These are phyloP conservation scores for Listronotus oregonensis DNA, from an alignment of 1,140 invertebrate genomes.

Conservation along the genomic window DNA sequence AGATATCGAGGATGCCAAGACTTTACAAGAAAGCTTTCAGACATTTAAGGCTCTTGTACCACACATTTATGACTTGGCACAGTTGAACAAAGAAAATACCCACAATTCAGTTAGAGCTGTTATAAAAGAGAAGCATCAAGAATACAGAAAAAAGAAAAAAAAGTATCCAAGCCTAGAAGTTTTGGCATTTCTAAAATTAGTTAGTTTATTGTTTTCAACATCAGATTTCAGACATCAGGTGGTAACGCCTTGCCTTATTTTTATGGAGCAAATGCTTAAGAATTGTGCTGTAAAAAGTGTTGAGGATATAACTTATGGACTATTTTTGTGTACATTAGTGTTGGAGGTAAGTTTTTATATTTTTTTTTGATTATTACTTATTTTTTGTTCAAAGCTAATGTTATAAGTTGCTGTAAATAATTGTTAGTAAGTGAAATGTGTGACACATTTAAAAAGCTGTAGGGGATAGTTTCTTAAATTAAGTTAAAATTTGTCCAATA, in stretches of 20 bases:
- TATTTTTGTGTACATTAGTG: slow-evolving; percentile 75
- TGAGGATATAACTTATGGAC: slow-evolving; percentile 74
- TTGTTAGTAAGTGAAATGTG: too few species aligned
- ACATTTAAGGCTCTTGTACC: slow-evolving; percentile 68
- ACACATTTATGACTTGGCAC: slow-evolving; percentile 74
- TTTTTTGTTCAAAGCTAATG: too few species aligned
- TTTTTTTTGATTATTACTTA: too few species aligned
- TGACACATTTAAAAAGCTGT: too few species aligned
- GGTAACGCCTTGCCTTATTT: slow-evolving; percentile 81
- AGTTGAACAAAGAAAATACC: slow-evolving; percentile 69
- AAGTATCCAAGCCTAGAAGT: slow-evolving; percentile 72
- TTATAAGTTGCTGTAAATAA: too few species aligned
- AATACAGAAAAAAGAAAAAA: slow-evolving; percentile 67
- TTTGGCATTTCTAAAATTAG: slow-evolving; percentile 79
- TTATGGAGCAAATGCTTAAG: slow-evolving; percentile 80
- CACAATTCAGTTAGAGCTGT: slow-evolving; percentile 69
- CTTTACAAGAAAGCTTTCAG: slow-evolving; percentile 63
- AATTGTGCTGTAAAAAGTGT: slow-evolving; percentile 65
- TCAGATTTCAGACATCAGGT: slow-evolving; percentile 88
- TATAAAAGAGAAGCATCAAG: slow-evolving; percentile 74
- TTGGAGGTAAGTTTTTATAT: slow-evolving; percentile 68
- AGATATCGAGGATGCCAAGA: slow-evolving; percentile 55
- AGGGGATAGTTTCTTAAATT: too few species aligned
- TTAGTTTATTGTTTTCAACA: slow-evolving; percentile 79
- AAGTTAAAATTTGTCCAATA: too few species aligned